These are phyloP conservation scores for Clunio marinus DNA, from an alignment of 2,888 invertebrate species.

Conservation along the genomic window DNA sequence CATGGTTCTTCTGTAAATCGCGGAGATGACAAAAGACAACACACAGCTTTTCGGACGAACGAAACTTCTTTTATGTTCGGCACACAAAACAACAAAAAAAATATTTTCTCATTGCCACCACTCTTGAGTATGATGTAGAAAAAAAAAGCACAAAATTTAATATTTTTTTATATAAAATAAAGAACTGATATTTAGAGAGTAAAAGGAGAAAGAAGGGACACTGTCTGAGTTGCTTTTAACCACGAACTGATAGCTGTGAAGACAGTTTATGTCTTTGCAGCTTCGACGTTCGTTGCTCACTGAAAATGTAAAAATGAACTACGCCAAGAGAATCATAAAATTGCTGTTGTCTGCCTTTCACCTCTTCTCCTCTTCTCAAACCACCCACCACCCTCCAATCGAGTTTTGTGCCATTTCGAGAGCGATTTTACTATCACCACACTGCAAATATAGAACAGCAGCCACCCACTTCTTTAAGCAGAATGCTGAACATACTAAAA, in stretches of 20 bases:
- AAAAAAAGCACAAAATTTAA: too few relatives aligned
- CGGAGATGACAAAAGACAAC: neutral
- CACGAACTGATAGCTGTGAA: neutral
- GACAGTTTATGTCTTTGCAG: conserved; percentile 25
- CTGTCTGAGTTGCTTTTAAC: conserved; percentile 1
- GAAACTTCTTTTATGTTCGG: conserved; percentile 2
- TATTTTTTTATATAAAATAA: too few relatives aligned
- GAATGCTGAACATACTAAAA: conserved; percentile 12
- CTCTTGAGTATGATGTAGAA: neutral
- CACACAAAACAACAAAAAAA: neutral
- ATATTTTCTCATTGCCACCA: neutral
- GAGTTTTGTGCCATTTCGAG: neutral
- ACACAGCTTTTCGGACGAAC: neutral
- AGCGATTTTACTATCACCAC: conserved; percentile 4
- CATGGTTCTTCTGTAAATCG: neutral
- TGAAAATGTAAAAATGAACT: conserved; percentile 24
- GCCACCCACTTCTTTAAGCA: neutral
- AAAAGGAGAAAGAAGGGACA: neutral
- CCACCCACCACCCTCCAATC: neutral
- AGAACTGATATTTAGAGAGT: too few relatives aligned
- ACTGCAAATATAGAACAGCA: neutral
- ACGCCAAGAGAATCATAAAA: conserved; percentile 8
- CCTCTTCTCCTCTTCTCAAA: neutral
- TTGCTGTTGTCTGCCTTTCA: conserved; percentile 5
- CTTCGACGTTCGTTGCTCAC: conserved; percentile 23